These are phyloP conservation scores for Corythoichthys intestinalis DNA, from an alignment of 2,113 vertebrate genomes.

Conservation along the genomic window DNA sequence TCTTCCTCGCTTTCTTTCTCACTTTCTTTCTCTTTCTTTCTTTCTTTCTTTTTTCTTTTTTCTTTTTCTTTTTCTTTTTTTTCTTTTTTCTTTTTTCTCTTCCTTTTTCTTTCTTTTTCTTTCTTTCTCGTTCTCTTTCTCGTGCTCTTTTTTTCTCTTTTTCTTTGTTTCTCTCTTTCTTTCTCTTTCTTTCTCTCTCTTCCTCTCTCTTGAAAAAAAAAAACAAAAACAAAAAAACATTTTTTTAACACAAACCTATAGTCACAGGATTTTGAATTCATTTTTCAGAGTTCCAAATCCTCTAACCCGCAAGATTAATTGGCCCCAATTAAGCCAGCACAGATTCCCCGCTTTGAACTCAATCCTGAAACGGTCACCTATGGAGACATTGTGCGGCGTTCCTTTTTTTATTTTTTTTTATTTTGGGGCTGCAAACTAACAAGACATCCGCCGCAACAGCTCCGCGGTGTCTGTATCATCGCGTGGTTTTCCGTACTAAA, in stretches of 20 bases:
- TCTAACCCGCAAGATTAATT: neutral
- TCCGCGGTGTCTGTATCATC: conserved; percentile 24
- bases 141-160: no score
- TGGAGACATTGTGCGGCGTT: neutral
- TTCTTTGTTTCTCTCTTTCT: no score
- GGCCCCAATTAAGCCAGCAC: neutral
- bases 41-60: no score
- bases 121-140: no score
- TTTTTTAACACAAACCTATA: neutral
- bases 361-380: neutral
- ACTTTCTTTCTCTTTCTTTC: no score
- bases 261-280: neutral
- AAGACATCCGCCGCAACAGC: conserved; percentile 27
- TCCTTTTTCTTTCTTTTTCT: no score
- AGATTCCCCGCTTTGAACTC: neutral
- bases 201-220: no score
- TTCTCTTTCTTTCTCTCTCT: no score
- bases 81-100: no score
- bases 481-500: conserved; percentile 55
- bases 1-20: no score
- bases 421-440: conserved; percentile 34
- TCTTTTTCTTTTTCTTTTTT: no score
- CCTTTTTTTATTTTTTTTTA: conserved; percentile 9
- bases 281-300: neutral
- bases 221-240: no score